These are phyloP conservation scores for Pelobates fuscus DNA, from an alignment of 2,113 vertebrate species.

Conservation along the genomic window DNA sequence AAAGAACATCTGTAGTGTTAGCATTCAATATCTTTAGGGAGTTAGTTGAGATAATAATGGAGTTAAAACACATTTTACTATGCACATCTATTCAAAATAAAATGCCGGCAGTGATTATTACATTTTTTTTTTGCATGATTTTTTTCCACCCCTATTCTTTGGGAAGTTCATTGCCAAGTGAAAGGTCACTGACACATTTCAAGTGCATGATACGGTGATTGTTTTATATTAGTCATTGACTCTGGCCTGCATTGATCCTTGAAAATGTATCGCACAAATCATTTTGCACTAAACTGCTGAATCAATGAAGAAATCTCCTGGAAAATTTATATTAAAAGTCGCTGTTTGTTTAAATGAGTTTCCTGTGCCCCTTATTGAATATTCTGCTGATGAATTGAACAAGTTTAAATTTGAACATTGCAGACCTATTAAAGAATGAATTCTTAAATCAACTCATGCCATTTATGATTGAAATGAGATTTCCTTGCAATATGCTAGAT, in stretches of 20 bases:
- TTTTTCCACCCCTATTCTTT: neutral
- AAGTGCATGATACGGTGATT: conserved; percentile 70
- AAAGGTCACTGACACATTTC: conserved; percentile 81
- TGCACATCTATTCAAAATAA: too few relatives aligned
- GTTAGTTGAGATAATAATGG: too few relatives aligned
- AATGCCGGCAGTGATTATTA: conserved; percentile 46
- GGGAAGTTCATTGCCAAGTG: conserved; percentile 72
- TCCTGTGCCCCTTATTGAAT: conserved; percentile 89
- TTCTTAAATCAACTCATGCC: conserved; percentile 96
- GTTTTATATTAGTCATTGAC: conserved; percentile 88
- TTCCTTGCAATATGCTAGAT: conserved; percentile 78
- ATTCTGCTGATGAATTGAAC: conserved; percentile 97
- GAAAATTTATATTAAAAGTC: conserved; percentile 98
- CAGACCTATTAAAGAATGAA: conserved; percentile 95
- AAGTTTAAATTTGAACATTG: conserved; percentile 96
- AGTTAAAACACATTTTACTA: too few relatives aligned
- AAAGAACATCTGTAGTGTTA: too few relatives aligned
- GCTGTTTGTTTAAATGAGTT: conserved; percentile 89
- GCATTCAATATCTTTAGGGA: too few relatives aligned
- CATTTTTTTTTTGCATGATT: conserved; percentile 45
- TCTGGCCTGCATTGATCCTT: conserved; percentile 86
- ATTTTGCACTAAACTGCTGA: conserved; percentile 92
- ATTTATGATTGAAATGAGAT: conserved; percentile 98
- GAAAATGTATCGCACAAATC: conserved; percentile 99
- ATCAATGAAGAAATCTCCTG: conserved; percentile 99